Percentiles rank a stretch among this genome's conserved stretches.
These are phyloP conservation scores for Eledone cirrhosa DNA, from an alignment of 2,888 invertebrate species.

Conservation along the genomic window DNA sequence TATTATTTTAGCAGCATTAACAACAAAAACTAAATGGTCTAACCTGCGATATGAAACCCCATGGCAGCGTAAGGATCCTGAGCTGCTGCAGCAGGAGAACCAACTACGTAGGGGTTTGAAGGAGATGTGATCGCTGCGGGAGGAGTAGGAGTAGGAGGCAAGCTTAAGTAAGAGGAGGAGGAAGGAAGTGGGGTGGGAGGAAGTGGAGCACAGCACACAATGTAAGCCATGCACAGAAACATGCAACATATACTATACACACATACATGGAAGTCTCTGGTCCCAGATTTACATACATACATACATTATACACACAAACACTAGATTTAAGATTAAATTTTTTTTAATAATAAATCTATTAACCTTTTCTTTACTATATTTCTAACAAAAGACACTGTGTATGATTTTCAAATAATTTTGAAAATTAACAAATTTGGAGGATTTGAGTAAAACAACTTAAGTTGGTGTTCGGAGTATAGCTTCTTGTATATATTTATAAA, in stretches of 20 bases:
- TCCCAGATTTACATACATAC: too few relatives aligned
- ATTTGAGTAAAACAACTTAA: too few relatives aligned
- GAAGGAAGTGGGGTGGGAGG: conserved; percentile 64
- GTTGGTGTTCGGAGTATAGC: too few relatives aligned
- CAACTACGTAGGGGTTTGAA: conserved; percentile 67
- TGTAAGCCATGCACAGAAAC: conserved; percentile 56
- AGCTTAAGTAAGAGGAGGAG: conserved; percentile 61
- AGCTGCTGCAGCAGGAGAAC: conserved; percentile 60
- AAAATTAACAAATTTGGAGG: too few relatives aligned
- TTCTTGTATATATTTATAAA: too few relatives aligned
- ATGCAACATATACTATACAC: conserved; percentile 10
- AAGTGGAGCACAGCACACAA: conserved; percentile 42
- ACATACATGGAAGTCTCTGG: neutral
- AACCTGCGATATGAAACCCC: conserved; percentile 79
- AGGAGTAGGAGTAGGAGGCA: conserved; percentile 57
- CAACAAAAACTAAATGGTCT: conserved; percentile 37
- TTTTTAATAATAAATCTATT: too few relatives aligned
- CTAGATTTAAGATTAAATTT: too few relatives aligned
- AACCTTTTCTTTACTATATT: too few relatives aligned
- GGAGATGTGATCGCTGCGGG: conserved; percentile 52
- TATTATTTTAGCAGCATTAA: neutral
- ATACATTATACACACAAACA: too few relatives aligned
- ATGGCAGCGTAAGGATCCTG: conserved; percentile 81
- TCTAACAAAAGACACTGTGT: too few relatives aligned
- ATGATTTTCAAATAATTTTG: too few relatives aligned